Base-by-base conservation (phyloP, 2,113 vertebrate genomes). In the Dissostichus mawsoni region DNA sequence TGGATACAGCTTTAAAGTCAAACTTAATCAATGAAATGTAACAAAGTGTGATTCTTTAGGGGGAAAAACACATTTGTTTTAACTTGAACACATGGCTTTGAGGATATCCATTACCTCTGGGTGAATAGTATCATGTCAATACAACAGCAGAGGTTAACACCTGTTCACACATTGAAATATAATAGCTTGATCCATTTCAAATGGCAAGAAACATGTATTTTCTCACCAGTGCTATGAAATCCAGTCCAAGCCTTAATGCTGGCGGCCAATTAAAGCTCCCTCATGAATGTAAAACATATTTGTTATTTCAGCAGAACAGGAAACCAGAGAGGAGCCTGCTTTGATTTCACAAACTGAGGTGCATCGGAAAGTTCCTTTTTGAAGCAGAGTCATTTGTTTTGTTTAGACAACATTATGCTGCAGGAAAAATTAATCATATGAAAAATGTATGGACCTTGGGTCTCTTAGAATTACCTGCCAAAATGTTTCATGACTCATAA, bases 381-480 rank as follows among this genome's bases (percentile, higher is more conserved):
- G 62, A 83, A 62, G 74, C 67, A 80, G 76, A 56, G 79, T 84
- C 78, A 91, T 94, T 94, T 92, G 85, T 93, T 93, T 92, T 92
- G 84, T 89, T 91, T 83, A 89, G 93, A 87, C 88, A 80, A 66
- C 62, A 7, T 12, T 41, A 75, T n/a, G 89, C 92, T 89, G 84
- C 86, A 72, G 85, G 90, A 87, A 79, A 86, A 87, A 91, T 91
- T 62, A 92, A 93, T 93, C 86, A 85, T 81, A 90, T 94, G 90
- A 94, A 93, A 93, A 93, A 93, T 92, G 88, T 88, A 90, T 87
- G 73, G 87, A 91, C 91, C 88, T 78, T 69, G 83, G 91, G 89
- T 90, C 86, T 88, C 74, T 85, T 86, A 86, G 90, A 94, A 95
- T 94, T 92, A 94, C 92, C 93, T 94, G 94, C 88, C 93, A 93